Evolutionary conservation across 2,113 vertebrate species (phyloP), one percentile per base, ranked within the genome.

Genomic region (Falcunculus frontatus): DNA sequence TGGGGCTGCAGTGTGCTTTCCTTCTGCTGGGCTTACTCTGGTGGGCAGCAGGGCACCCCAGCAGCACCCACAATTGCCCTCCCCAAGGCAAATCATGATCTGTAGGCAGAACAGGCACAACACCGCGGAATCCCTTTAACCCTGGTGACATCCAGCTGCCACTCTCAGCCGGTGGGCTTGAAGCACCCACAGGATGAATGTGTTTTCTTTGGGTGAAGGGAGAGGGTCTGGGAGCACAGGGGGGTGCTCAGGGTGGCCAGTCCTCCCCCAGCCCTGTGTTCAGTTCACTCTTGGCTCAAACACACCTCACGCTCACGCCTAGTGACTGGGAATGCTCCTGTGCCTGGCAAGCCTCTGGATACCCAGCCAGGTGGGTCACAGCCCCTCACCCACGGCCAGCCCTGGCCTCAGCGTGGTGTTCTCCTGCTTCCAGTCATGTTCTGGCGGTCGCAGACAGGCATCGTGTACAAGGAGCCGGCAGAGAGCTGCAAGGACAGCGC

Each of bases 391-490:
- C 55, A 1, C 0, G 3, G 44, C 4, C 56, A 13, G 50, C 65
- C 47, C 44, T 4, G 4, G 56, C 37, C 65, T 95, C 68, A 95
- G 67, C 2, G 1, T 1, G 2, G 22, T 6, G 1, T 35, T 30
- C 16, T 8, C 46, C 90, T 21, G 9, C 65, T 84, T 86, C 18
- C 87, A 98, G 98, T 98, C 81, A 93, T 96, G 95, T 98, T 98
- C 97, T 98, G 98, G 98, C 25, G 93, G 25, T 97, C 97, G 0
- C 95, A 97, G 93, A 97, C 97, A 0, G 94, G 95, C 53, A 97
- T 98, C 10, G 85, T 97, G 67, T 98, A 98, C 96, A 98, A 98
- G 64, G 98, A 98, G 13, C 98, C 98, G 0, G 72, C 68, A 0
- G 98, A 98, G 96, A 98, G 83, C 91, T 98, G 98, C 93, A 94